Base-by-base conservation (phyloP, 1,140 invertebrate species). In the Lucilia cuprina region DNA sequence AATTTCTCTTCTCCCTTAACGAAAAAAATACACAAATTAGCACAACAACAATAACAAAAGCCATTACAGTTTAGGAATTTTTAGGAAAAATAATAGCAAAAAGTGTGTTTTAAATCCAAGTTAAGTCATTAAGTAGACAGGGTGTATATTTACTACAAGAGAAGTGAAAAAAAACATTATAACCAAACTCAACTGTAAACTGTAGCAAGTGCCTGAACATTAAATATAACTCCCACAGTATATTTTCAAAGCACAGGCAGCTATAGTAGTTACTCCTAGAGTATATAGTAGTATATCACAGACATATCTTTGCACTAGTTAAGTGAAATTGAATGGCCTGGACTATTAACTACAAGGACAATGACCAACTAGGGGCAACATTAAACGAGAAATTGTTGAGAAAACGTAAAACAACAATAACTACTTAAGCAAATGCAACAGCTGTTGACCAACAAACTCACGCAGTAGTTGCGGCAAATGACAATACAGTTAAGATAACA, bases 241-340 rank as follows among this genome's bases (percentile, higher is more conserved):
- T 41, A 41, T 41, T 41, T 5, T 41, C 41, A 41, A 3, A 30
- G 25, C 41, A 41, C 5, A 10, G 10, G 41, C 41, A 41, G 41
- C 41, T 3, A 5, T 5, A 41, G 41, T 5, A 41, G 2, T 41
- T 0, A 41, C 41, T 8, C 5, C 5, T 3, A 10, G 5, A 41
- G 41, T 41, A n/a, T n/a, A n/a, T n/a, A 41, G 41, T 41, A 41
- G 41, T 41, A 41, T 41, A 41, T 41, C 41, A 41, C 41, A 41
- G 41, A 41, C 14, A 41, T 78, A 78, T 41, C 35, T 78, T 78
- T 78, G 8, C 41, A 78, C 17, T 10, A 78, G 34, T 78, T 78
- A 78, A 78, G 75, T 78, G 17, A 78, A 78, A 78, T 78, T 78
- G 75, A 78, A 78, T 78, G 75, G 13, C 35, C 35, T 5, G 35